Base-by-base conservation (phyloP, 2,113 vertebrate species). In the Pachypanchax playfairii region DNA sequence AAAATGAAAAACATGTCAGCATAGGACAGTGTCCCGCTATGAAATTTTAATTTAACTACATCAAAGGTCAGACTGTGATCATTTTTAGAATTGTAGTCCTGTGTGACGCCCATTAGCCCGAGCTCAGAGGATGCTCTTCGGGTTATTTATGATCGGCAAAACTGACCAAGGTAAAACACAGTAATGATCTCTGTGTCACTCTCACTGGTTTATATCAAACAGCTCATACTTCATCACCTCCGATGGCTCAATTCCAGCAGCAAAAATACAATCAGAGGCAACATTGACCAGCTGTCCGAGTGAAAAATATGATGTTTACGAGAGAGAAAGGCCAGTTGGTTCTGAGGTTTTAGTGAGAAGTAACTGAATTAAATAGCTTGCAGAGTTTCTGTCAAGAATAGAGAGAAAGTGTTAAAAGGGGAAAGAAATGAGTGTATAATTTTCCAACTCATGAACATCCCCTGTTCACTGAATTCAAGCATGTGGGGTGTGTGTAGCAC, bases 281-380 rank as follows among this genome's bases (percentile, higher is more conserved):
- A 75, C 81, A 85, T 79, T 90, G 85, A 85, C 81, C 85, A 78
- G 80, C 78, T 90, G 85, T 87, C 87, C 28, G 18, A 18, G 62
- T 80, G 85, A 90, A 67, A 85, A 74, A 87, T 83, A 61, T 68
- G 41, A 55, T 82, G 78, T 83, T 87, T 78, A 73, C 71, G 51
- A 79, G 52, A 56, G 60, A 22, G 70, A n/a, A n/a, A 71, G 51
- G 50, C 65, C 62, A 48, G 46, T 52, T 57, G 68, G 70, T 65
- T 70, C 46, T 48, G 38, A 72, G 53, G 65, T 73, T 67, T 79
- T 11, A 14, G 38, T 43, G 60, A 73, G 63, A 26, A 69, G 51
- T 59, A 43, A 58, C 44, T 31, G 52, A 50, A 20, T 66, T 65
- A 80, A 76, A 61, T 49, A 65, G 26, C 42, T 60, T 18, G 5